A percentile compares a stretch with the other conserved stretches of the same genome.
Conservation (phyloP, 37 sponge, comb jelly and placozoan genomes). For the Cliona cf. orientalis region DNA sequence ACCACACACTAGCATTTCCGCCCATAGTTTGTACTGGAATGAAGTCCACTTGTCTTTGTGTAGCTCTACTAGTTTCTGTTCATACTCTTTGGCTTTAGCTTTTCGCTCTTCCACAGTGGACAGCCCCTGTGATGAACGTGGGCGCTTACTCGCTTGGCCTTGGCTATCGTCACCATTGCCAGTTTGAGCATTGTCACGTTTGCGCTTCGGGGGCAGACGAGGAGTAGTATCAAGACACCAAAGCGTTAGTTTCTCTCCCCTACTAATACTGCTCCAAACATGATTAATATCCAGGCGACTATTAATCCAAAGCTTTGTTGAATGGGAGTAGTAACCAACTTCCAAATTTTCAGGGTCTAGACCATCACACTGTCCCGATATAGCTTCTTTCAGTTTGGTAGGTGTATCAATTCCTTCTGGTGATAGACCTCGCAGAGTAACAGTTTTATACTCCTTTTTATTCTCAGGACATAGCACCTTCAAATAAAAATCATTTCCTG, state of each 20-base stretch:
- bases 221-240: not conserved
- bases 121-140: not conserved
- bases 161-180: no score
- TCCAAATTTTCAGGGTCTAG: no score
- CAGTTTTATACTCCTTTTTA: not conserved
- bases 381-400: not conserved
- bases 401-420: not conserved
- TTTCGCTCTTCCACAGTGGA: not conserved
- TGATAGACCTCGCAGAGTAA: not conserved
- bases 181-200: not conserved
- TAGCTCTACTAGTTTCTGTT: not conserved
- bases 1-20: not conserved
- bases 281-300: not conserved
- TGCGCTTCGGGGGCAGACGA: not conserved
- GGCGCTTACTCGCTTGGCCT: not conserved
- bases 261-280: not conserved
- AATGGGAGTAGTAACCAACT: not conserved
- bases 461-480: not conserved
- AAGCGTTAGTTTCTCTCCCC: not conserved
- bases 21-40: not conserved
- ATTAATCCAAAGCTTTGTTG: not conserved
- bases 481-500: not conserved
- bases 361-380: not conserved
- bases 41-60: not conserved
- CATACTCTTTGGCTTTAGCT: slow-evolving; percentile 1